These are phyloP conservation scores for Pteronotus mesoamericanus DNA, from an alignment of 2,797 vertebrate genomes.

Conservation along the genomic window DNA sequence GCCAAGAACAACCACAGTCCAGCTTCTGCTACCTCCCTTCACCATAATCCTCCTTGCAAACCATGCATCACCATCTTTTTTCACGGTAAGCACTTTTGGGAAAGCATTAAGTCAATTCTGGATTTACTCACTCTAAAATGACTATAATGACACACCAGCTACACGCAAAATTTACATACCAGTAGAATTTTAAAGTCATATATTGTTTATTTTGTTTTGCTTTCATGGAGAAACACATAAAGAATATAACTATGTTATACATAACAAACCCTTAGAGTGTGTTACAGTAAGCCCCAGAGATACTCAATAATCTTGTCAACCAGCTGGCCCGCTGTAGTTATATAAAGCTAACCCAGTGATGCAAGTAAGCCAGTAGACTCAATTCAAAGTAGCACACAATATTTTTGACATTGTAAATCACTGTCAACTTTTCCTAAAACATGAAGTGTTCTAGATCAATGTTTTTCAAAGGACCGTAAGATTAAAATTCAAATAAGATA, in stretches of 20 bases:
- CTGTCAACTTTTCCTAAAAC: conserved; percentile 13
- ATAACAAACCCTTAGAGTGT: not conserved
- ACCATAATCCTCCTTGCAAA: not conserved
- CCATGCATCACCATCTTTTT: not conserved
- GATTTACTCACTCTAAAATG: not conserved
- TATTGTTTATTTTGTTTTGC: not conserved
- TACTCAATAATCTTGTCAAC: not conserved
- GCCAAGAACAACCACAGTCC: not conserved
- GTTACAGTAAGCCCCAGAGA: not conserved
- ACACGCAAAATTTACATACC: not conserved
- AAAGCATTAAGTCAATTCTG: not conserved
- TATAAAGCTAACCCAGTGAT: not conserved
- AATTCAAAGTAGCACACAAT: not conserved
- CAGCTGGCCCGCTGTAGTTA: not conserved
- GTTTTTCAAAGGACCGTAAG: not conserved
- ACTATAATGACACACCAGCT: not conserved
- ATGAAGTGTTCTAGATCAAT: not conserved
- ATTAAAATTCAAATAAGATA: not conserved
- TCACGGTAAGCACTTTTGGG: not conserved
- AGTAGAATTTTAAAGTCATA: not conserved
- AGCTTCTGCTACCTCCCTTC: not conserved
- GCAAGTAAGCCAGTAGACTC: not conserved
- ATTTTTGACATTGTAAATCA: not conserved
- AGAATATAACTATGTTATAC: not conserved
- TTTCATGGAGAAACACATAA: not conserved